A percentile compares a stretch with the other conserved stretches of the same genome.
phyloP scores from a whole-genome alignment of 2,797 vertebrate species.

The Sparus aurata region DNA sequence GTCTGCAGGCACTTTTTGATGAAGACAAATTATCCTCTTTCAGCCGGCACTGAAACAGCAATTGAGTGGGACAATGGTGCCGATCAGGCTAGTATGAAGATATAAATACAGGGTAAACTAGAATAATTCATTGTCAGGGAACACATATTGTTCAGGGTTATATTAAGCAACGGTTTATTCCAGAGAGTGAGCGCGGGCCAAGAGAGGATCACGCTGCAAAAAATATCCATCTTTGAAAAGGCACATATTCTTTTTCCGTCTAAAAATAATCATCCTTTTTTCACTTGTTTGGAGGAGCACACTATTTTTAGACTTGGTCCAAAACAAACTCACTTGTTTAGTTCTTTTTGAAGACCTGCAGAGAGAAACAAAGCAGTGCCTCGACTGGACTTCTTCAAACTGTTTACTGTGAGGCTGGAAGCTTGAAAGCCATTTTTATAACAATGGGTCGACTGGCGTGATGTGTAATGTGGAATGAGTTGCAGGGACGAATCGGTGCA shows the following conservation, averaged over 20 bases:
- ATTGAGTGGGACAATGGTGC: slow-evolving; percentile 62
- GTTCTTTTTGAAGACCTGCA: slow-evolving; percentile 17
- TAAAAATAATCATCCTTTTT: slow-evolving; percentile 24
- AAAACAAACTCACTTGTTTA: slow-evolving; percentile 12
- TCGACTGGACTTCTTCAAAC: slow-evolving; percentile 19
- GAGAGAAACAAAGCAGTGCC: slow-evolving; percentile 57
- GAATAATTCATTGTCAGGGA: slow-evolving; percentile 66
- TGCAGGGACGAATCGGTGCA: neutral
- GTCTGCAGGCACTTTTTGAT: slow-evolving; percentile 58
- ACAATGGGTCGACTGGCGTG: slow-evolving; percentile 10
- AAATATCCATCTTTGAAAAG: slow-evolving; percentile 32
- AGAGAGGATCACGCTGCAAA: slow-evolving; percentile 70
- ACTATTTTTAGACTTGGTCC: slow-evolving; percentile 21
- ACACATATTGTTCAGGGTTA: slow-evolving; percentile 61
- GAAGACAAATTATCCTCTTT: slow-evolving; percentile 62
- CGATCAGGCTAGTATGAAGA: slow-evolving; percentile 51
- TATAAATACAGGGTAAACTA: slow-evolving; percentile 60
- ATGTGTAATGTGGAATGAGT: slow-evolving; percentile 1
- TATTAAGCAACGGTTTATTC: slow-evolving; percentile 65
- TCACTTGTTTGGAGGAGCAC: slow-evolving; percentile 14
- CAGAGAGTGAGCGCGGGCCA: slow-evolving; percentile 21
- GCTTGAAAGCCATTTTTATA: slow-evolving; percentile 19
- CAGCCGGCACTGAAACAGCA: slow-evolving; percentile 48
- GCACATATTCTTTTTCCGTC: neutral
- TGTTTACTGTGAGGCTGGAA: neutral